These are phyloP conservation scores for Tachysurus vachellii DNA, from an alignment of 2,113 vertebrate genomes.

Conservation along the genomic window DNA sequence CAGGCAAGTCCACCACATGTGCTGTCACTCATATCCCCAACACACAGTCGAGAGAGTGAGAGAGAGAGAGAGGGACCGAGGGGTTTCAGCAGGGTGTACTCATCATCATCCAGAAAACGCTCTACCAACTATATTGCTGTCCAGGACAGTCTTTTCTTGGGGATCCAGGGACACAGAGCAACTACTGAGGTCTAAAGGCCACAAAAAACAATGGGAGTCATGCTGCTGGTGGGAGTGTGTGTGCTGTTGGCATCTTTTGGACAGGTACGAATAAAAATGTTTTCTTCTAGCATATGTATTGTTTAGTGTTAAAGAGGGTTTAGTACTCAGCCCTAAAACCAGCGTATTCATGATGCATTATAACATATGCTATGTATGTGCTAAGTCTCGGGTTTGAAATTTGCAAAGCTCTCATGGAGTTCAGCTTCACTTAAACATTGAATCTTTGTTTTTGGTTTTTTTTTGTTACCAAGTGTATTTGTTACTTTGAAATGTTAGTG, in stretches of 20 bases:
- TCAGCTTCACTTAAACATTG: neutral
- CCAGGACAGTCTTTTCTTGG: neutral
- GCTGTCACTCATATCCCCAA: slow-evolving; percentile 74
- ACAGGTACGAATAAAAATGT: slow-evolving; percentile 64
- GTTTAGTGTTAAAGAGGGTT: neutral
- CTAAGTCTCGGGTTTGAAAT: neutral
- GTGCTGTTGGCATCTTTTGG: slow-evolving; percentile 58
- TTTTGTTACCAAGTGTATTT: neutral
- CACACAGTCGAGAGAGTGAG: slow-evolving; percentile 34
- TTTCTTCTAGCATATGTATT: too few relatives aligned
- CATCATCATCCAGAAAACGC: slow-evolving; percentile 39
- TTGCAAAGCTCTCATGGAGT: neutral
- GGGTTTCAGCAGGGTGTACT: slow-evolving; percentile 50
- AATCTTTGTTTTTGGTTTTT: neutral
- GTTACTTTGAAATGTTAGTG: neutral
- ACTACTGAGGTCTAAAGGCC: slow-evolving; percentile 40
- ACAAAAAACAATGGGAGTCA: slow-evolving; percentile 61
- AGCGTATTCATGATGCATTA: neutral
- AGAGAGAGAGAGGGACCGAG: slow-evolving; percentile 41
- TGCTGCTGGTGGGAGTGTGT: slow-evolving; percentile 58
- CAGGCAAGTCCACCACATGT: slow-evolving; percentile 66
- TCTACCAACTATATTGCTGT: neutral
- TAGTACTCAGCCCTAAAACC: neutral
- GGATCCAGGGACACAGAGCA: slow-evolving; percentile 16
- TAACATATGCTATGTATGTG: neutral